Conservation (phyloP, 2,113 vertebrate genomes). For the Edolisoma coerulescens region DNA sequence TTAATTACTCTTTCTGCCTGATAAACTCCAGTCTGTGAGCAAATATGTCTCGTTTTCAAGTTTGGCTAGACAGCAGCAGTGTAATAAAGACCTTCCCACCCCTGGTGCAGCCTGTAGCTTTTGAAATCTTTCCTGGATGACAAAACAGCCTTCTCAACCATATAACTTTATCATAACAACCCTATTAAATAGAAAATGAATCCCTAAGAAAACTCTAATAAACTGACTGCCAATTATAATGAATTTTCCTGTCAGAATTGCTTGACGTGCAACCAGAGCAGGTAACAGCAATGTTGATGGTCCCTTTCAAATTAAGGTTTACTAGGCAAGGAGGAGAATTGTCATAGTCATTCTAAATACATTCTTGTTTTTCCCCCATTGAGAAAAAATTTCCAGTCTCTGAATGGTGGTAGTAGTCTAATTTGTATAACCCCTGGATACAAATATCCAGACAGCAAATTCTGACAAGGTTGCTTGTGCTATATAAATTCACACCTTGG, state of each 20-base stretch:
- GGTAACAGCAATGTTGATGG: neutral
- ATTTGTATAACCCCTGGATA: neutral
- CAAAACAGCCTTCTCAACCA: slow-evolving; percentile 49
- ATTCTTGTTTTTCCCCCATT: neutral
- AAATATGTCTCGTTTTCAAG: slow-evolving; percentile 69
- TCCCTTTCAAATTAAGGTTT: neutral
- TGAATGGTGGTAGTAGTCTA: neutral
- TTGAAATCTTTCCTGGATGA: slow-evolving; percentile 67
- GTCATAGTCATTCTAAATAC: neutral
- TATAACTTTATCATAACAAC: slow-evolving; percentile 57
- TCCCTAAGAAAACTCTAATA: slow-evolving; percentile 38
- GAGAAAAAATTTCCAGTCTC: neutral
- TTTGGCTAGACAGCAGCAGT: slow-evolving; percentile 62
- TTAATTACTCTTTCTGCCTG: slow-evolving; percentile 72
- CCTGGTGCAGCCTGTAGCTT: slow-evolving; percentile 51
- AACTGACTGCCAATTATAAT: slow-evolving; percentile 56
- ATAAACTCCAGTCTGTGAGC: slow-evolving; percentile 65
- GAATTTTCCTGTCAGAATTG: slow-evolving; percentile 48
- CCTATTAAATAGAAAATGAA: slow-evolving; percentile 53
- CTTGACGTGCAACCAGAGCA: slow-evolving; percentile 39
- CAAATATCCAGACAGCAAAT: neutral
- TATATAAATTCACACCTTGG: neutral
- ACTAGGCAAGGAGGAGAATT: neutral
- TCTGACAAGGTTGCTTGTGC: neutral
- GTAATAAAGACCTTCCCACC: slow-evolving; percentile 65